phyloP scores from a whole-genome alignment of 2,113 vertebrate genomes.

The Lethenteron reissneri region DNA sequence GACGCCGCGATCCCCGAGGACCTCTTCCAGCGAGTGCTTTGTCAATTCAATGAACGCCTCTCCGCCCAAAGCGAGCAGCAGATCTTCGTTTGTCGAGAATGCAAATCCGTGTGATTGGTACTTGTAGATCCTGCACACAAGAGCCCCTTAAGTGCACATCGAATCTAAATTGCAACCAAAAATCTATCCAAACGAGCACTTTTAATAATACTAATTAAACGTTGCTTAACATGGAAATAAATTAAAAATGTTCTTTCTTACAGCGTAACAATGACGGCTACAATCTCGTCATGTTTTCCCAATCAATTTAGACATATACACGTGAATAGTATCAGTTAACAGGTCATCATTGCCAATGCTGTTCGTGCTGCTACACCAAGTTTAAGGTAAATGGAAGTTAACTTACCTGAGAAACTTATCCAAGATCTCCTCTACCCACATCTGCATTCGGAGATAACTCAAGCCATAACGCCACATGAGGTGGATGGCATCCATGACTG shows the following conservation, averaged over 20 bases:
- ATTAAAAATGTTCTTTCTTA: neutral
- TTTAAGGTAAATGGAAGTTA: neutral
- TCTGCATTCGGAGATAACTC: constrained; percentile 88
- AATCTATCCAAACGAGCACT: too few relatives aligned
- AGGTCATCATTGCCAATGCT: neutral
- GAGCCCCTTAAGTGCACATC: too few relatives aligned
- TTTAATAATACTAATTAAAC: neutral
- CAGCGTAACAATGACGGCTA: neutral
- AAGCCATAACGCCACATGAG: constrained; percentile 98
- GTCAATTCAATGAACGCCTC: constrained; percentile 83
- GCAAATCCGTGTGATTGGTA: constrained; percentile 84
- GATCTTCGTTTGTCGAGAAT: constrained; percentile 70
- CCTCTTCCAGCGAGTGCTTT: constrained; percentile 51
- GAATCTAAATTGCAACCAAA: too few relatives aligned
- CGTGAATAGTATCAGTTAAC: neutral
- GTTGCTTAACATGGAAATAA: neutral
- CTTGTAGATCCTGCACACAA: constrained; percentile 61
- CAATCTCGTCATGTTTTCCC: neutral
- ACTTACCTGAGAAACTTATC: constrained; percentile 96
- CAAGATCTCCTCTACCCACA: constrained; percentile 99
- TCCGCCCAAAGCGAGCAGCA: constrained; percentile 59
- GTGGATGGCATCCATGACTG: constrained; percentile 69
- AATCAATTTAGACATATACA: neutral
- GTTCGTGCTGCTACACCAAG: neutral
- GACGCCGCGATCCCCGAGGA: constrained; percentile 65